Percentiles rank a stretch among this genome's conserved stretches.
Conservation (phyloP, 2,888 invertebrate species). For the Acrobeloides nanus region DNA sequence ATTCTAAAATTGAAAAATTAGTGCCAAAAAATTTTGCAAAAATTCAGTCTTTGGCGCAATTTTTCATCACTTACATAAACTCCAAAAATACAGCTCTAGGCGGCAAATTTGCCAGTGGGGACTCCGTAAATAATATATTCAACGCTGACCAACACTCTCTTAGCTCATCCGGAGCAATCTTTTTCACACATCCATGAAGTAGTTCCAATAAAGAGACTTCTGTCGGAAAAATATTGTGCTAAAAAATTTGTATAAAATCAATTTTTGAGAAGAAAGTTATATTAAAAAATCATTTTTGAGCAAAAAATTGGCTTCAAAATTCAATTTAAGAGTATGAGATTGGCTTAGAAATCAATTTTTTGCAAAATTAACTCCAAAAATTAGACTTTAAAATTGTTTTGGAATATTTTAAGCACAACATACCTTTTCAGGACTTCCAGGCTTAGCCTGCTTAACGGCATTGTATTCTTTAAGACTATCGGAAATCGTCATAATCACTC, state of each 20-base stretch:
- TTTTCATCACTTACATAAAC: constrained; percentile 62
- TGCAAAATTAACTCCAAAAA: no score
- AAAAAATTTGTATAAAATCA: neutral
- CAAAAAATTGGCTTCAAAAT: neutral
- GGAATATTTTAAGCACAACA: no score
- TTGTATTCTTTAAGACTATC: constrained; percentile 71
- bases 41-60: no score
- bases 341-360: constrained; percentile 11
- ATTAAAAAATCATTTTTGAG: no score
- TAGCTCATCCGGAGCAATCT: constrained; percentile 64
- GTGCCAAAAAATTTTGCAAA: neutral
- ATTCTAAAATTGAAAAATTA: constrained; percentile 4
- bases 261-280: neutral
- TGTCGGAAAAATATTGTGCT: constrained; percentile 4
- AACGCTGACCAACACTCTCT: constrained; percentile 73
- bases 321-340: neutral
- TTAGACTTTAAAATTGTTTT: no score
- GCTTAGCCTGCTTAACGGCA: constrained; percentile 20
- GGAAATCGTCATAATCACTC: constrained; percentile 72
- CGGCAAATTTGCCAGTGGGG: constrained; percentile 54
- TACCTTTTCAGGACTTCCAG: neutral
- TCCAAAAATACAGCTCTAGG: constrained; percentile 74
- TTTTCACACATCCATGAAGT: constrained; percentile 65
- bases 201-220: constrained; percentile 77
- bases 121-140: constrained; percentile 68